Evolutionary conservation across 2,888 invertebrate genomes (phyloP), one percentile per base, ranked within the genome.

Genomic region (Cetonia aurata): DNA sequence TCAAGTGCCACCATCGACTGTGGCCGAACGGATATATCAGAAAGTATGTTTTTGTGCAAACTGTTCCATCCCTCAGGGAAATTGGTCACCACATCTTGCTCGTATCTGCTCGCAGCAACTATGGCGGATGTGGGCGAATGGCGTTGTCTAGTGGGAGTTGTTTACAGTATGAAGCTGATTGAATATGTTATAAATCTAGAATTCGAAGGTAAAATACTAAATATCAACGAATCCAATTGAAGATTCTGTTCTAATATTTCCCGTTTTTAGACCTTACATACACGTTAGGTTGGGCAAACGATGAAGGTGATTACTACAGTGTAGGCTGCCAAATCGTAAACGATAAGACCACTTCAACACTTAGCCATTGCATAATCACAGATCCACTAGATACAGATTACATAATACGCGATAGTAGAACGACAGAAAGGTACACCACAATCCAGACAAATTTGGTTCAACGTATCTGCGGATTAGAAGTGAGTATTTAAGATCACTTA

Each of bases 391-490:
- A 44, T 1, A n/a, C 46, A n/a, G 60, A 60, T 6, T 60, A 46
- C 10, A 13, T 60, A n/a, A 60, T 60, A n/a, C 46, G 48, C 9
- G n/a, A 8, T 2, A 25, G 60, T 31, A 48, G 46, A 31, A 25
- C 46, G 9, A 60, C 60, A 8, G 46, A 46, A 1, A 46, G 60
- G 25, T 60, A 60, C 31, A 48, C 4, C n/a, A 60, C 60, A 6
- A 8, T 60, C 25, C 12, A 37, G 25, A 60, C 60, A 8, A 25
- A 60, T 31, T 9, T 60, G 9, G n/a, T 4, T 12, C 13, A 46
- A 6, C 13, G 25, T n/a, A 48, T 33, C 13, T 60, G 60, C 44
- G 60, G 60, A 25, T 44, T 60, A 9, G 60, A 60, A 46, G 60
- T 60, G 44, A 4, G 9, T 17, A 1, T 25, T 25, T 37, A 37